phyloP scores from a whole-genome alignment of 2,113 vertebrate species.

The Dipodomys merriami region DNA sequence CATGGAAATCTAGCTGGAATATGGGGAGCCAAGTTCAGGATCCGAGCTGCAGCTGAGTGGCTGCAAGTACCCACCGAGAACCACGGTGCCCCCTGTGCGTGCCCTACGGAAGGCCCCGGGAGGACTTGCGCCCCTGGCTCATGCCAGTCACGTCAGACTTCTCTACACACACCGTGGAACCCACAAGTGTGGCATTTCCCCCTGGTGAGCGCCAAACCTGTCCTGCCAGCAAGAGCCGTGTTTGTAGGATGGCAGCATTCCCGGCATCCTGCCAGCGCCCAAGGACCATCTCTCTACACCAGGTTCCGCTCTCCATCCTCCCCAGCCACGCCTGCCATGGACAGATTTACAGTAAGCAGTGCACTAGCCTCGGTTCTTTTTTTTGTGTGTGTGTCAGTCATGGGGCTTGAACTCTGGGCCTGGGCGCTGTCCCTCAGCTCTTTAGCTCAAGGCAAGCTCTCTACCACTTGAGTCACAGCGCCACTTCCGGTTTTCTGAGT shows the following conservation, averaged over 20 bases:
- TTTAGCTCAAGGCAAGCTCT: too few relatives aligned
- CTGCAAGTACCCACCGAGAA: neutral
- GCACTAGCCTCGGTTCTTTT: too few relatives aligned
- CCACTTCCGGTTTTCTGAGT: too few relatives aligned
- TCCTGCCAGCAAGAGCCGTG: constrained; percentile 6
- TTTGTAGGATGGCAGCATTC: neutral
- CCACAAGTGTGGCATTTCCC: constrained; percentile 41
- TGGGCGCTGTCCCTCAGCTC: too few relatives aligned
- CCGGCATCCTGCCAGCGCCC: constrained; percentile 23
- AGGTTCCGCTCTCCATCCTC: too few relatives aligned
- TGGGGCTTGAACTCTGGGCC: too few relatives aligned
- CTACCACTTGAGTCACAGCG: too few relatives aligned
- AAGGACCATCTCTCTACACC: neutral
- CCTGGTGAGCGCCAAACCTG: constrained; percentile 65
- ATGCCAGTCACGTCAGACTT: constrained; percentile 26
- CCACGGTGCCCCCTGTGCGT: too few relatives aligned
- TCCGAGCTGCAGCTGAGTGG: neutral
- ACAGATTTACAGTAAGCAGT: neutral
- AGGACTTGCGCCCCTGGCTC: too few relatives aligned
- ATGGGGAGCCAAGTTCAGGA: neutral
- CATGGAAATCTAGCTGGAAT: neutral
- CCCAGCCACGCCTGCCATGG: neutral
- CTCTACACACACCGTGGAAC: constrained; percentile 41
- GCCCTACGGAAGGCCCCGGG: too few relatives aligned
- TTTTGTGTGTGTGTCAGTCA: too few relatives aligned